Base-by-base conservation (phyloP, 2,888 invertebrate genomes). In the Lydus trimaculatus region DNA sequence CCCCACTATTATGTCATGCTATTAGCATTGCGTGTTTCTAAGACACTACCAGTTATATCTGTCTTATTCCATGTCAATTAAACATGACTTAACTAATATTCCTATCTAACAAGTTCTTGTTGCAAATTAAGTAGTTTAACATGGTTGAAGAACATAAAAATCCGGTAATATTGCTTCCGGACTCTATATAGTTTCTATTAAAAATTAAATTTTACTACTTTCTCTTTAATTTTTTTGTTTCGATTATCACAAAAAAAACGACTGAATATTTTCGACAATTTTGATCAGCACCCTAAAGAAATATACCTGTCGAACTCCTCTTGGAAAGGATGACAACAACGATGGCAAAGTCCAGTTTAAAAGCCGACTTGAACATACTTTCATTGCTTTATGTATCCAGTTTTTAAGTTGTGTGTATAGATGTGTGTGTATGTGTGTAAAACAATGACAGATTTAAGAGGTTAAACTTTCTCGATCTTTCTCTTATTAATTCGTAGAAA, bases 341-440 rank as follows among this genome's bases (percentile, higher is more conserved):
- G 71, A 75, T 73, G 75, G 74, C 74, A 72, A 75, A 72, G 73
- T 68, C 75, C 74, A 73, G 72, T 71, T 73, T 67, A 70, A 71
- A 75, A 73, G 73, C 70, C 74, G 71, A 72, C 70, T 74, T 73
- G 75, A 73, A 76, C 78, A 77, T 78, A 78, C 79, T 80, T 80
- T 78, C 78, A 72, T 79, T 76, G 78, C 73, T 79, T 79, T 79
- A 80, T 78, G 77, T 63, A 77, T 76, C 80, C 79, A 81, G 79
- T 81, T 81, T 80, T 80, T 80, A 72, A 72, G 74, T 72, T 63
- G 13, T 36, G 4, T 43, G 43, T 43, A 6, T 43, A 4, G 7
- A 4, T 36, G 36, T 36, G 36, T 36, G 15, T 36, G 15, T 36
- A 67, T 64, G 70, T 73, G 67, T 62, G 43, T 69, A 73, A 76